phyloP scores from a whole-genome alignment of 2,888 invertebrate genomes.

The Meteorus cinctellus region DNA sequence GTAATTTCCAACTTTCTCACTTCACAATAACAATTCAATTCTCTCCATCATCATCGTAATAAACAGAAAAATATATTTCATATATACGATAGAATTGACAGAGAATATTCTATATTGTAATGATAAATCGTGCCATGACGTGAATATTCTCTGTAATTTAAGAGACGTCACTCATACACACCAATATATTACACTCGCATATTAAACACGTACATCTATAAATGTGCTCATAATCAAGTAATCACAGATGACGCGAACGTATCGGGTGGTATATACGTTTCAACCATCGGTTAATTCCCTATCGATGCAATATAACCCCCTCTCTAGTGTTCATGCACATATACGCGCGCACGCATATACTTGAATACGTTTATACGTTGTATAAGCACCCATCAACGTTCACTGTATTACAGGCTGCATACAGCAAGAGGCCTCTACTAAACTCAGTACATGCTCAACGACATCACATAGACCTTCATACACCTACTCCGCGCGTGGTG shows the following conservation, averaged over 20 bases:
- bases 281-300: conserved; percentile 62
- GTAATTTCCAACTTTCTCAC: too few relatives aligned
- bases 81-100: background rate
- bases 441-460: background rate
- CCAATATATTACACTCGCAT: conserved; percentile 44
- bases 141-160: conserved; percentile 39
- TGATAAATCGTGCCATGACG: background rate
- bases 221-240: conserved; percentile 64
- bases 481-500: background rate
- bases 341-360: conserved; percentile 7
- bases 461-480: background rate
- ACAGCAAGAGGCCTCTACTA: background rate
- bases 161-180: conserved; percentile 56
- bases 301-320: conserved; percentile 36
- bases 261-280: conserved; percentile 61
- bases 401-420: background rate
- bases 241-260: conserved; percentile 64
- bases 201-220: background rate
- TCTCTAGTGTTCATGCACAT: conserved; percentile 33
- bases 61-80: background rate
- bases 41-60: too few relatives aligned
- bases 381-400: conserved; percentile 11
- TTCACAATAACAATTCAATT: too few relatives aligned
- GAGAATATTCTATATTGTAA: background rate
- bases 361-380: background rate